A percentile compares a stretch with the other conserved stretches of the same genome.
These are phyloP conservation scores for Callitettix versicolor DNA, from an alignment of 1,140 invertebrate genomes.

Conservation along the genomic window DNA sequence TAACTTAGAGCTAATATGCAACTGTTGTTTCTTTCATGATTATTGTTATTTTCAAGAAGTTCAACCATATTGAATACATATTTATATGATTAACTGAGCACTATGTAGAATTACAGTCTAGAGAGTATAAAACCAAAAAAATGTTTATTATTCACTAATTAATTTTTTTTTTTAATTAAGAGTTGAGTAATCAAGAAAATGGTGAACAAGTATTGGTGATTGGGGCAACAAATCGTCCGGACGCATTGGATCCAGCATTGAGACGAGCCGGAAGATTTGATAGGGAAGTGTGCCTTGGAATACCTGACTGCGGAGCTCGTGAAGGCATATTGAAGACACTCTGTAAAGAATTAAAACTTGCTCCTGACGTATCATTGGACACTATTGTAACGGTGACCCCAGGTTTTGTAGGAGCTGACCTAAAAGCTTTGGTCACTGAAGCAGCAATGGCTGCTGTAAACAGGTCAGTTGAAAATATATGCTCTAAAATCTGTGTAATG, in stretches of 20 bases:
- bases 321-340: constrained; percentile 64
- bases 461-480: constrained; percentile 39
- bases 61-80: no score
- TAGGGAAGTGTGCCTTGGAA: constrained; percentile 85
- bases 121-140: no score
- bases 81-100: no score
- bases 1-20: no score
- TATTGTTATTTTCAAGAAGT: no score
- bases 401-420: constrained; percentile 94
- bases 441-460: constrained; percentile 80
- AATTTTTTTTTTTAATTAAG: background rate
- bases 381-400: constrained; percentile 75
- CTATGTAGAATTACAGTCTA: no score
- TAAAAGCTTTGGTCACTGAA: constrained; percentile 74
- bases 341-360: constrained; percentile 52
- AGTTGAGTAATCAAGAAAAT: constrained; percentile 24
- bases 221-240: constrained; percentile 89
- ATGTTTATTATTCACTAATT: no score
- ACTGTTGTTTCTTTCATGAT: no score
- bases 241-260: constrained; percentile 85
- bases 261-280: constrained; percentile 85
- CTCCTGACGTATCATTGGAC: constrained; percentile 54
- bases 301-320: constrained; percentile 77
- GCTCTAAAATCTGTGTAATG: no score
- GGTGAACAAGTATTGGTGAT: constrained; percentile 72